Conservation (phyloP, 2,888 invertebrate species). For the Synergus itoensis region DNA sequence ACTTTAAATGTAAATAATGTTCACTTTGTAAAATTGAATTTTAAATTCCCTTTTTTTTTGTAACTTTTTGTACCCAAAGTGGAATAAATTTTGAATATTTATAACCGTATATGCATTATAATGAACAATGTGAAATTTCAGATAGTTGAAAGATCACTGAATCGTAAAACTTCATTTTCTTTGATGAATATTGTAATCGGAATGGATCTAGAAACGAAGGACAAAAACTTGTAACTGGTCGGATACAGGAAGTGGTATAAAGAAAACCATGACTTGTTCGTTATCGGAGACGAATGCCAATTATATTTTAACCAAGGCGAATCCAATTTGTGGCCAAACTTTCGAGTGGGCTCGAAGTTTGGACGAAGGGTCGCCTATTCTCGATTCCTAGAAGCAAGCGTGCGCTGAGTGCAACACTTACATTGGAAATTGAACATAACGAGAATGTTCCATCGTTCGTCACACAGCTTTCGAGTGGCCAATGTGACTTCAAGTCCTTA, state of each 20-base stretch:
- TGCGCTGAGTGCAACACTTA: slow-evolving; percentile 54
- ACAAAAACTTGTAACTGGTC: not conserved
- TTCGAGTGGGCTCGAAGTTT: slow-evolving; percentile 74
- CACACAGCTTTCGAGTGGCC: slow-evolving; percentile 56
- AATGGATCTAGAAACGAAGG: not conserved
- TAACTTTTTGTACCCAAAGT: not conserved
- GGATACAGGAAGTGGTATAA: not conserved
- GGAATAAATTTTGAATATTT: not conserved
- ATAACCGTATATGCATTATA: not conserved
- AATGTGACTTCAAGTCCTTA: not conserved
- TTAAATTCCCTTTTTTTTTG: no score
- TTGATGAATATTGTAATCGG: slow-evolving; percentile 33
- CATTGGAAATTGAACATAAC: slow-evolving; percentile 57
- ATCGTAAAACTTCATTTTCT: slow-evolving; percentile 16
- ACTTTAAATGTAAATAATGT: no score
- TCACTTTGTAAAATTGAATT: no score
- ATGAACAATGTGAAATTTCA: not conserved
- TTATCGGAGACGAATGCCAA: slow-evolving; percentile 73
- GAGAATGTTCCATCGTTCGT: slow-evolving; percentile 56
- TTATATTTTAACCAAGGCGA: slow-evolving; percentile 70
- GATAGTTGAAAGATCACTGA: not conserved
- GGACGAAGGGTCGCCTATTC: slow-evolving; percentile 68
- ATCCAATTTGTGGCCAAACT: slow-evolving; percentile 75
- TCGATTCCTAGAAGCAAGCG: slow-evolving; percentile 59
- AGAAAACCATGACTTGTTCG: slow-evolving; percentile 58